Conservation (phyloP, 2,888 invertebrate genomes). For the Agrotis segetum region DNA sequence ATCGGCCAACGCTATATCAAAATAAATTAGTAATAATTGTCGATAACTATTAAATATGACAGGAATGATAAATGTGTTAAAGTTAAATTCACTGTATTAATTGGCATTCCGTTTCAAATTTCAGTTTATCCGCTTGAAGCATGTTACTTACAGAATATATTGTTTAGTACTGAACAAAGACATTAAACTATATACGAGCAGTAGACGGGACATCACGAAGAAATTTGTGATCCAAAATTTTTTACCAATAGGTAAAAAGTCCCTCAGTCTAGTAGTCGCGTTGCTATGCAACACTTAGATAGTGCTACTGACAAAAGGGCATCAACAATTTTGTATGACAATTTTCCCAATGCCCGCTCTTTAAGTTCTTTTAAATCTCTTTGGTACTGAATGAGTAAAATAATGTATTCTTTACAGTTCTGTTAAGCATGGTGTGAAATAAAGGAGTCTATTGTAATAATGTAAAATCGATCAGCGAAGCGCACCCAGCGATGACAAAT, state of each 20-base stretch:
- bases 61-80: slow-evolving; percentile 7
- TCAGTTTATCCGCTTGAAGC: neutral
- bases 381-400: slow-evolving; percentile 5
- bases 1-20: slow-evolving; percentile 61
- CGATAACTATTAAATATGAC: slow-evolving; percentile 48
- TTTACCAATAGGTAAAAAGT: no score
- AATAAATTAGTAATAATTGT: slow-evolving; percentile 65
- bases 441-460: slow-evolving; percentile 62
- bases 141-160: neutral
- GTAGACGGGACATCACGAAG: no score
- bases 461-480: slow-evolving; percentile 74
- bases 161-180: no score
- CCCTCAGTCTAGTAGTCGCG: no score
- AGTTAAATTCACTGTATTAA: neutral
- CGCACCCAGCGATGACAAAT: slow-evolving; percentile 82
- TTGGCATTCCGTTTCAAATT: neutral
- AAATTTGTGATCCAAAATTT: no score
- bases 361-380: no score
- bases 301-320: no score
- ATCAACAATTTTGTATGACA: no score
- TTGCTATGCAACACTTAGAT: no score
- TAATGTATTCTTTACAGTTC: slow-evolving; percentile 38
- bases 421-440: slow-evolving; percentile 52
- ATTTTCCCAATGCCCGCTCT: no score
- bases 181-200: no score